Base-by-base conservation (phyloP, 2,888 invertebrate species). In the Erebia palarica region DNA sequence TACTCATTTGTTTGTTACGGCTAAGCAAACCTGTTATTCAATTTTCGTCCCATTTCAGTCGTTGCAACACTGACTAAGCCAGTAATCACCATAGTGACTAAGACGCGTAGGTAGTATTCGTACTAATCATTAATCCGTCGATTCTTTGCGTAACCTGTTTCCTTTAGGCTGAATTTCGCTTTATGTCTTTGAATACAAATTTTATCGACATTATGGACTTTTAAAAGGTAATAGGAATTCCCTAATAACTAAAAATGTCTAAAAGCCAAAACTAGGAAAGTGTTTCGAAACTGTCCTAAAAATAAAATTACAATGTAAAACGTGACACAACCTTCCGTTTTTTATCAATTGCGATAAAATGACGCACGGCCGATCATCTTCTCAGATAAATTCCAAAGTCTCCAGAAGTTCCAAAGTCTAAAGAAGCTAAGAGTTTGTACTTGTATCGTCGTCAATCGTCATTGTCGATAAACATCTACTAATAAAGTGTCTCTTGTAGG, bases 101-200 rank as follows among this genome's bases (percentile, higher is more conserved):
- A 72, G 63, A 66, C 64, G 70, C 72, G 75, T 73, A 70, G 76
- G 76, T 51, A 36, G 73, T 44, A 49, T 7, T 36, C 21, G 63
- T 53, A 69, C 73, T 77, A 75, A 77, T 77, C 73, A 76, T 75
- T 76, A 75, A 75, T 75, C 72, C 75, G 72, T 71, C 65, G 73
- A 72, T 72, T 68, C 58, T 73, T 76, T 74, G 67, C 73, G 76
- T 65, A 76, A 75, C 61, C 73, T 13, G 59, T 27, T 42, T 51
- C 60, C 14, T 57, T 69, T 65, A 47, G 42, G 66, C 55, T 49
- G 63, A 63, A 68, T 57, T 47, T 49, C 13, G 49, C 58, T 58
- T 3, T 44, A n/a, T 59, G 11, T 53, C 5, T 16, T 16, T 42
- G 42, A 60, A 60, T 42, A 60, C 10, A 10, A 42, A 42, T 42